Evolutionary conservation across 1,140 invertebrate species (phyloP).

Genomic region (Drosophila chauvacae): DNA sequence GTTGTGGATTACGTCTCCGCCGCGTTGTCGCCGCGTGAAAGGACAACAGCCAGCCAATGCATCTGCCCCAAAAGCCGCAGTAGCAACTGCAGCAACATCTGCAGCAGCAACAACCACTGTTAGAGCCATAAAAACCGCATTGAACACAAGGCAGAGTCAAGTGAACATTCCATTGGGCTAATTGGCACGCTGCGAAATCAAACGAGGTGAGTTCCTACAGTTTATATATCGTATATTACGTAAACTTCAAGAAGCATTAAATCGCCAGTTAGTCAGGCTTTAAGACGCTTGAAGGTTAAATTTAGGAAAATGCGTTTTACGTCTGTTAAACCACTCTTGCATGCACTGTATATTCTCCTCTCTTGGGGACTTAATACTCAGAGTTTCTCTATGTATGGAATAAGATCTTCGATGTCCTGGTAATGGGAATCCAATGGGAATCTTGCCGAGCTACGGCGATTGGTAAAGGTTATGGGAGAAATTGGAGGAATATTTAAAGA

Average conservation of each 20-base stretch:
- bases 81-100: conserved; percentile 3
- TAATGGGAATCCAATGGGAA: no score
- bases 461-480: no score
- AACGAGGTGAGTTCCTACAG: conserved; percentile 57
- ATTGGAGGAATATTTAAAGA: no score
- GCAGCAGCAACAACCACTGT: not conserved
- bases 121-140: conserved; percentile 21
- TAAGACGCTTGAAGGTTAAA: not conserved
- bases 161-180: conserved; percentile 67
- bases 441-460: no score
- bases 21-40: conserved; percentile 44
- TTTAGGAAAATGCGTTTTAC: not conserved
- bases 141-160: conserved; percentile 37
- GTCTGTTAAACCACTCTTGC: not conserved
- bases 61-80: not conserved
- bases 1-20: conserved; percentile 60
- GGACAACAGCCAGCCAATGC: conserved; percentile 41
- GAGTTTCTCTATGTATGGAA: no score
- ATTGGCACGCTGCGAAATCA: conserved; percentile 44
- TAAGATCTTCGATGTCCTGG: not conserved
- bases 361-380: no score
- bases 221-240: not conserved
- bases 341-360: not conserved
- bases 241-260: not conserved
- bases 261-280: not conserved